phyloP scores from a whole-genome alignment of 2,888 invertebrate genomes.

The Junonia oenone region DNA sequence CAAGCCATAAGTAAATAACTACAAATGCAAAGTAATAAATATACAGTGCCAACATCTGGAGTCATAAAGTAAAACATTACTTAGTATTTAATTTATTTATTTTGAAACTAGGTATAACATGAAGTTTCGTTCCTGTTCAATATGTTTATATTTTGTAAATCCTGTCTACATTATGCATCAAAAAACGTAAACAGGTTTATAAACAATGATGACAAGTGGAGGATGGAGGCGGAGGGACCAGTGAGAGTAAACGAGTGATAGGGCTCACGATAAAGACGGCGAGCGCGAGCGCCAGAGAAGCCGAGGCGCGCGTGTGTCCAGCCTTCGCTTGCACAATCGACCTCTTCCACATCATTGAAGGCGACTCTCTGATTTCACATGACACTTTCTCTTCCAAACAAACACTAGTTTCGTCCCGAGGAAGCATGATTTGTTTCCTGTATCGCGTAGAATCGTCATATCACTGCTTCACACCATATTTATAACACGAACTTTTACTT shows the following conservation, averaged over 20 bases:
- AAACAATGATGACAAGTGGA: not conserved
- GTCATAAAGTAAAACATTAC: too few relatives aligned
- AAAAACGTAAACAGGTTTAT: slow-evolving; percentile 2
- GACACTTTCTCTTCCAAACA: slow-evolving; percentile 72
- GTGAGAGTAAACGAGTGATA: not conserved
- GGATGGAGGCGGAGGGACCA: not conserved
- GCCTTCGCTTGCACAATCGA: slow-evolving; percentile 71
- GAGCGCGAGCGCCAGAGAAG: slow-evolving; percentile 47
- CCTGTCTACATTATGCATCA: not conserved
- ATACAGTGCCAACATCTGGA: too few relatives aligned
- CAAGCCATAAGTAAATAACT: too few relatives aligned
- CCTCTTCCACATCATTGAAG: slow-evolving; percentile 78
- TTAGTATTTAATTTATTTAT: too few relatives aligned
- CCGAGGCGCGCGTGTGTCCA: slow-evolving; percentile 41
- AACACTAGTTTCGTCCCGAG: slow-evolving; percentile 41
- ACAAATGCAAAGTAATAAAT: too few relatives aligned
- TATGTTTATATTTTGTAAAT: not conserved
- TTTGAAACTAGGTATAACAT: not conserved
- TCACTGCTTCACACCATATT: slow-evolving; percentile 38
- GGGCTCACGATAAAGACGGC: slow-evolving; percentile 49
- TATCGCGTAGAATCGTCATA: slow-evolving; percentile 41
- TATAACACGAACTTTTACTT: slow-evolving; percentile 15
- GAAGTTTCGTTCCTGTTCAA: not conserved
- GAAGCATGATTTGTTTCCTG: slow-evolving; percentile 41
- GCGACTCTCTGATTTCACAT: slow-evolving; percentile 69